Evolutionary conservation across 2,797 vertebrate genomes (phyloP).

Genomic region (Falco biarmicus): DNA sequence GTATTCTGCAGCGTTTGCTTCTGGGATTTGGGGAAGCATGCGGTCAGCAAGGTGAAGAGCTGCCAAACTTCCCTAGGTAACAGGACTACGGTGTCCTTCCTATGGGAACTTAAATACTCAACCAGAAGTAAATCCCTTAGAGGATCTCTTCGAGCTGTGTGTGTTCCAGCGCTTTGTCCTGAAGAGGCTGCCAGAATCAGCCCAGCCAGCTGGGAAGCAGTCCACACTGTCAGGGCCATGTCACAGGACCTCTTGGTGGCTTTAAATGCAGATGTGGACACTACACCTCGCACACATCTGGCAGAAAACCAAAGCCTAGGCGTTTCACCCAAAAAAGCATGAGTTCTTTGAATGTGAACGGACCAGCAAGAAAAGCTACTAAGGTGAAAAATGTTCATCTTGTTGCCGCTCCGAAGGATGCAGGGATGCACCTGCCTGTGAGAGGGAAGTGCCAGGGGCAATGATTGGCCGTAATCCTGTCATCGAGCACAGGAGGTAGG

Average conservation of each 20-base stretch:
- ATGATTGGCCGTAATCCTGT: background rate
- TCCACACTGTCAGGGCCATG: accelerated
- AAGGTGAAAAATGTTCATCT: background rate
- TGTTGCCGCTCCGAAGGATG: background rate
- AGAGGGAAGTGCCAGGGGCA: background rate
- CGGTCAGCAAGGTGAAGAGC: background rate
- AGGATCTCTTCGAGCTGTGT: background rate
- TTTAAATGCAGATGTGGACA: background rate
- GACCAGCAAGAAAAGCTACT: background rate
- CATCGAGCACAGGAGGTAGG: background rate
- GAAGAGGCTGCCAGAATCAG: no score
- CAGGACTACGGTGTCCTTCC: background rate
- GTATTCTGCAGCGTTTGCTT: background rate
- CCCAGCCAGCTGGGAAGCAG: accelerated
- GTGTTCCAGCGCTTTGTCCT: background rate
- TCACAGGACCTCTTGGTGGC: background rate
- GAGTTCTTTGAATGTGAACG: background rate
- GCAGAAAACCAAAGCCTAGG: background rate
- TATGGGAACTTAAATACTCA: no score
- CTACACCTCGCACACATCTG: accelerated
- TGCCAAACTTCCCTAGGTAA: background rate
- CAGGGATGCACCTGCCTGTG: background rate
- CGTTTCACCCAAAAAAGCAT: background rate
- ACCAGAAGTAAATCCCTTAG: background rate
- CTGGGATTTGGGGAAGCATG: background rate